Conservation (phyloP, 2,797 vertebrate genomes). For the Loriculus beryllinus region DNA sequence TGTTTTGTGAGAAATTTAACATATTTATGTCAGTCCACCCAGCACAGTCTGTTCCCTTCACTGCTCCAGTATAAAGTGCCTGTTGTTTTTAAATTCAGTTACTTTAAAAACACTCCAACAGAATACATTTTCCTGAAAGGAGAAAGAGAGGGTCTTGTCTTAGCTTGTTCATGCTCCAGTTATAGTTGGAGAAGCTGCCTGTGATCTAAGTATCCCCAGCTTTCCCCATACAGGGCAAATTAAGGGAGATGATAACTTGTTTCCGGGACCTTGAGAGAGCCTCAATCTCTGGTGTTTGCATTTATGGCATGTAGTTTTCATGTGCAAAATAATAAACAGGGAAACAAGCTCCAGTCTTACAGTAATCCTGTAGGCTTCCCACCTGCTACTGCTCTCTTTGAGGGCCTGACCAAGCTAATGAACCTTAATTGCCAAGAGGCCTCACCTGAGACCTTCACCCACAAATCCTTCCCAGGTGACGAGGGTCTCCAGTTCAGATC, state of each 20-base stretch:
- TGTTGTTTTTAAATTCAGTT: background rate
- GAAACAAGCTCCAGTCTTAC: background rate
- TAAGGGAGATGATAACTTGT: background rate
- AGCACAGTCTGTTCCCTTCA: conserved; percentile 10
- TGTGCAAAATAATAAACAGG: background rate
- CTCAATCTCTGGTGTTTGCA: background rate
- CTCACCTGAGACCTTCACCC: background rate
- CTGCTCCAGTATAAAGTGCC: background rate
- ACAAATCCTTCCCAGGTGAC: background rate
- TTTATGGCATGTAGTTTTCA: background rate
- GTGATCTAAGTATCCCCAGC: background rate
- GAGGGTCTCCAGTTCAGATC: background rate
- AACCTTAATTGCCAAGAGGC: background rate
- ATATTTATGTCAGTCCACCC: background rate
- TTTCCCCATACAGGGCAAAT: background rate
- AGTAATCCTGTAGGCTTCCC: background rate
- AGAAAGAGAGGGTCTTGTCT: background rate
- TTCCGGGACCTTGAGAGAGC: background rate
- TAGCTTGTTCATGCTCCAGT: background rate
- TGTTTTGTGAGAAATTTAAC: background rate
- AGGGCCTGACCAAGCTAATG: background rate
- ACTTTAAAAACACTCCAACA: background rate
- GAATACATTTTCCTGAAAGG: background rate
- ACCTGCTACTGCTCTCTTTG: background rate
- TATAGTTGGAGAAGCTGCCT: background rate